phyloP scores from a whole-genome alignment of 2,888 invertebrate species.

The Ryuthela nishihirai region DNA sequence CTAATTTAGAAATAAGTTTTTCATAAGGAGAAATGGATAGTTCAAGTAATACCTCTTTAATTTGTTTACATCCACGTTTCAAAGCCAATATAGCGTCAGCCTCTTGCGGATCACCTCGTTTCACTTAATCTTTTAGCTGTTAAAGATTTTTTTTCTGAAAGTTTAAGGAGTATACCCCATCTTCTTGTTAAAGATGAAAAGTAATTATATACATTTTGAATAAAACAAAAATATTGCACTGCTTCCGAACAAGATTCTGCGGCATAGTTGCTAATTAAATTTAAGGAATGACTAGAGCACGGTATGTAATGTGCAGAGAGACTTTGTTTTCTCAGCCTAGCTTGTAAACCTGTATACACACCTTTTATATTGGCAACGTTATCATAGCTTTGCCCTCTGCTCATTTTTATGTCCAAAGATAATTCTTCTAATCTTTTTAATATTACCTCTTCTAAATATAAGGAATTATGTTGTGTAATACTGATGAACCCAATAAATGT shows the following conservation, averaged over 20 bases:
- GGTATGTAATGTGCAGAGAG: neutral
- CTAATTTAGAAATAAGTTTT: neutral
- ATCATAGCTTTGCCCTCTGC: neutral
- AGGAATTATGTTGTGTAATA: neutral
- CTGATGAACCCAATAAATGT: slow-evolving; percentile 3
- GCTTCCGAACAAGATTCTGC: slow-evolving; percentile 1
- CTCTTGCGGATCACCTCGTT: slow-evolving; percentile 2
- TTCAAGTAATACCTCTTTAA: slow-evolving; percentile 3
- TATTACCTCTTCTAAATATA: slow-evolving; percentile 3
- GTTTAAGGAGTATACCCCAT: no score
- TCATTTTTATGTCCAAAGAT: neutral
- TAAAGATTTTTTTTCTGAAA: no score
- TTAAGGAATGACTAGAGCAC: slow-evolving; percentile 3
- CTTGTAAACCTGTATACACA: slow-evolving; percentile 1
- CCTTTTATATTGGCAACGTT: slow-evolving; percentile 1
- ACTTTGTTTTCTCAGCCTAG: neutral
- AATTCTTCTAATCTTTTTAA: neutral
- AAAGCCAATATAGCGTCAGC: slow-evolving; percentile 6
- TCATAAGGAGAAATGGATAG: neutral
- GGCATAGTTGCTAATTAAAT: slow-evolving; percentile 2
- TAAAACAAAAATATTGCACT: slow-evolving; percentile 4
- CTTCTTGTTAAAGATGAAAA: neutral
- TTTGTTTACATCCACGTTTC: neutral
- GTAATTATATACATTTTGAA: slow-evolving; percentile 1
- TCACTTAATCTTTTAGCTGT: slow-evolving; percentile 4